Percentiles rank a stretch among this genome's conserved stretches.
These are phyloP conservation scores for Falco berigora DNA, from an alignment of 2,797 vertebrate species.

Conservation along the genomic window DNA sequence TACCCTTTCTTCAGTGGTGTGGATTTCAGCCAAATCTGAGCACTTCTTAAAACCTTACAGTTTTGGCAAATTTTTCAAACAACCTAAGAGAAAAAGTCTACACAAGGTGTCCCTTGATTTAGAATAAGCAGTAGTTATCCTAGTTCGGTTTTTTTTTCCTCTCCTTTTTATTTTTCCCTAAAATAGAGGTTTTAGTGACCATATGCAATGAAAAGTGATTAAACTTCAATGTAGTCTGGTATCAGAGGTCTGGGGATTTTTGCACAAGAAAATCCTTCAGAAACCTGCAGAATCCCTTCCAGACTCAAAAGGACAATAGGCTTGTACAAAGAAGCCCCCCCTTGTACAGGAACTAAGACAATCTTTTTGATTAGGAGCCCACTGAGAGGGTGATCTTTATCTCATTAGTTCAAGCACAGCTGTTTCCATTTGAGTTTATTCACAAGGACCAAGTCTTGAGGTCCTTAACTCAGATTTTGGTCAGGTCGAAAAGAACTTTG, in stretches of 20 bases:
- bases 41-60: neutral
- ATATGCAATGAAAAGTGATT: neutral
- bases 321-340: neutral
- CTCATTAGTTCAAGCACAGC: neutral
- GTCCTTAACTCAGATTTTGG: neutral
- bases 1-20: neutral
- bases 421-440: neutral
- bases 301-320: neutral
- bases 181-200: neutral
- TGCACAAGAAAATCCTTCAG: neutral
- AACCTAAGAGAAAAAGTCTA: neutral
- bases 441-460: neutral
- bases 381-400: neutral
- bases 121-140: neutral
- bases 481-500: neutral
- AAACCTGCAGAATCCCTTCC: neutral
- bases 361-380: neutral
- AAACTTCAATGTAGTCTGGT: neutral
- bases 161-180: too few species aligned
- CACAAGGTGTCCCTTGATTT: neutral
- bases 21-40: neutral
- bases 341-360: neutral
- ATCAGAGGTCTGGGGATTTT: neutral
- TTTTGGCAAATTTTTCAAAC: neutral
- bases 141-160: rapidly evolving